Evolutionary conservation across 2,888 invertebrate genomes (phyloP), one percentile per base, ranked within the genome.

Genomic region (Thysanoteuthis rhombus): DNA sequence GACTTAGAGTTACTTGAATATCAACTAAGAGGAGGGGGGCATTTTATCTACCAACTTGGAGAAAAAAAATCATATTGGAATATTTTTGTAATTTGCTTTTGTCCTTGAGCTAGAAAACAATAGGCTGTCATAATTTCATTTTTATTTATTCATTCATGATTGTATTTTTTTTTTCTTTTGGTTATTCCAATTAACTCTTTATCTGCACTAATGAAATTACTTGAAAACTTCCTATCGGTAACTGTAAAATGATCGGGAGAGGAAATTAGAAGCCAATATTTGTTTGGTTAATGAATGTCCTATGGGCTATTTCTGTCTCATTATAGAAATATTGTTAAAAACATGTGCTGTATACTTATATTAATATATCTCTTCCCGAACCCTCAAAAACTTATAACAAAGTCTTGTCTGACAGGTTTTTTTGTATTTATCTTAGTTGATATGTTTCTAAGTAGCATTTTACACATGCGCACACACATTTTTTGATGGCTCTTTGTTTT

Each of bases 231-330:
- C 10, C n/a, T 16, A 16, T 75, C n/a, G 16, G n/a, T 75, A 75
- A 75, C 25, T 36, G n/a, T 75, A 75, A 36, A 32, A 75, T 75
- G n/a, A 3, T 75, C 19, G 28, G 2, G 36, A 75, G n/a, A n/a
- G 16, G 75, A 75, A 75, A 75, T 75, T 75, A 4, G 75, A 75
- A 75, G 19, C 75, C 75, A 75, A 75, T 75, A 75, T n/a, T 75
- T 36, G n/a, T n/a, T 75, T 75, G 16, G 75, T 36, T 75, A n/a
- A 75, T 75, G 75, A 75, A 75, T 75, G 12, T 75, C 75, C 75
- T 75, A 75, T 75, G n/a, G 75, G 75, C 75, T n/a, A 75, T 75
- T 75, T 75, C 75, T 75, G n/a, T 75, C n/a, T 75, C 75, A 75
- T 75, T n/a, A 75, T n/a, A 75, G 36, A 75, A 16, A 75, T 75